phyloP scores from a whole-genome alignment of 2,888 invertebrate species.

The Ectemnius lituratus region DNA sequence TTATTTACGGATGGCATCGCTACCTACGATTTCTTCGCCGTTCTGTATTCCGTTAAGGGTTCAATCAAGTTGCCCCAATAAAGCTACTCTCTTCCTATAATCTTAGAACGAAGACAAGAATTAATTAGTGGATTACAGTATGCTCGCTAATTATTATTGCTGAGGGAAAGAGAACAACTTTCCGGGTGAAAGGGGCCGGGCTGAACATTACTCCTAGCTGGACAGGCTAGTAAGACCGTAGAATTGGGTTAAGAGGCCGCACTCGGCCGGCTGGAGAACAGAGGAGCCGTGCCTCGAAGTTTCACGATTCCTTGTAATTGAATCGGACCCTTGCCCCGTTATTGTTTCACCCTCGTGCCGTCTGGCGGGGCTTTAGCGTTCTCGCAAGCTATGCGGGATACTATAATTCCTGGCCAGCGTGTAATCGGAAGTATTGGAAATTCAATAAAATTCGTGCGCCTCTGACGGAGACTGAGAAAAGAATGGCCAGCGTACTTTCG shows the following conservation, averaged over 20 bases:
- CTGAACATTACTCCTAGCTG: conserved; percentile 50
- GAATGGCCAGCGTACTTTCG: too few relatives aligned
- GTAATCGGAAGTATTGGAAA: conserved; percentile 39
- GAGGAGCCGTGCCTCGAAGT: conserved; percentile 19
- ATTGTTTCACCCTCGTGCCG: conserved; percentile 43
- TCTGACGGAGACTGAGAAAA: too few relatives aligned
- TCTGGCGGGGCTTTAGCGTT: conserved; percentile 13
- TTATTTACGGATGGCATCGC: conserved; percentile 37
- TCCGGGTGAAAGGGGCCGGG: conserved; percentile 28
- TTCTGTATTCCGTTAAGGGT: too few relatives aligned
- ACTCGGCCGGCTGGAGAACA: conserved; percentile 3
- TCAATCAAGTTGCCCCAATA: neutral
- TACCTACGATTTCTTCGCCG: neutral
- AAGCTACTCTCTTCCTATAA: neutral
- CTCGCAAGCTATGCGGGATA: conserved; percentile 12
- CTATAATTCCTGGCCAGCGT: conserved; percentile 36
- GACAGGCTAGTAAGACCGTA: conserved; percentile 44
- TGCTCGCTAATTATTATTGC: neutral
- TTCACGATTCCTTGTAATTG: conserved; percentile 50
- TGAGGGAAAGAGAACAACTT: conserved; percentile 28
- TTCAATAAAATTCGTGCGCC: conserved; percentile 16
- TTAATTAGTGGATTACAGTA: neutral
- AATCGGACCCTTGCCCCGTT: conserved; percentile 46
- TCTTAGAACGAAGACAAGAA: too few relatives aligned
- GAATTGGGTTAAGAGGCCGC: conserved; percentile 46